A percentile compares a stretch with the other conserved stretches of the same genome.
Evolutionary conservation across 2,888 invertebrate genomes (phyloP).

Genomic region (Micropterix aruncella): DNA sequence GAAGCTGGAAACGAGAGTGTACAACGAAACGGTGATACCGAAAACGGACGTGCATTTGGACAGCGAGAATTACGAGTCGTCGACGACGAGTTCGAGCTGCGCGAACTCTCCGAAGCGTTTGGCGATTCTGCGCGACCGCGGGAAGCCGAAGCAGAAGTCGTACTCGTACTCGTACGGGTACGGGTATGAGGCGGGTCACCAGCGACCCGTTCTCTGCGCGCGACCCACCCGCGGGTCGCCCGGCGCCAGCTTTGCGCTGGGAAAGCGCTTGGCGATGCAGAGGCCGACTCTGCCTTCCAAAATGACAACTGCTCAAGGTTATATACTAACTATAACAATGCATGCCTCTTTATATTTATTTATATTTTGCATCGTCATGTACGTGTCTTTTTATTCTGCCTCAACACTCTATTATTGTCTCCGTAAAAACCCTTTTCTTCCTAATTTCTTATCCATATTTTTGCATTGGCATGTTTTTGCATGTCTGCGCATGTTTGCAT

Average conservation of each 20-base stretch:
- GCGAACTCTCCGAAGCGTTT: conserved; percentile 48
- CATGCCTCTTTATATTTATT: too few species aligned
- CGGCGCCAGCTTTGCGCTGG: conserved; percentile 24
- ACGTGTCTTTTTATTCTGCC: too few species aligned
- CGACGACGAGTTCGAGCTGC: conserved; percentile 48
- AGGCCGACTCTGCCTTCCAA: conserved; percentile 38
- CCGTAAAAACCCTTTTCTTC: too few species aligned
- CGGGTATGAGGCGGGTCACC: conserved; percentile 21
- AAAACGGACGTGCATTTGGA: conserved; percentile 41
- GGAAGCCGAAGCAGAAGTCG: conserved; percentile 9
- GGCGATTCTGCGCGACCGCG: conserved; percentile 26
- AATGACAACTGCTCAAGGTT: conserved; percentile 32
- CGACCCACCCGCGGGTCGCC: conserved; percentile 9
- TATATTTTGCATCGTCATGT: too few species aligned
- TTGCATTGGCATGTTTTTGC: too few species aligned
- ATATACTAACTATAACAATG: too few species aligned
- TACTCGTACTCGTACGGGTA: too few species aligned
- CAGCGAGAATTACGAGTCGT: conserved; percentile 47
- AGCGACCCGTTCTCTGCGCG: conserved; percentile 1
- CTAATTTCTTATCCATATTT: too few species aligned
- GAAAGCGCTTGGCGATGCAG: conserved; percentile 33
- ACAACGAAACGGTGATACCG: conserved; percentile 37
- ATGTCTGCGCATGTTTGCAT: too few species aligned
- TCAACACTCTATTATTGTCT: too few species aligned
- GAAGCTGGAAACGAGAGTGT: conserved; percentile 29